phyloP scores from a whole-genome alignment of 2,113 vertebrate genomes.

The Nycticorax nycticorax region DNA sequence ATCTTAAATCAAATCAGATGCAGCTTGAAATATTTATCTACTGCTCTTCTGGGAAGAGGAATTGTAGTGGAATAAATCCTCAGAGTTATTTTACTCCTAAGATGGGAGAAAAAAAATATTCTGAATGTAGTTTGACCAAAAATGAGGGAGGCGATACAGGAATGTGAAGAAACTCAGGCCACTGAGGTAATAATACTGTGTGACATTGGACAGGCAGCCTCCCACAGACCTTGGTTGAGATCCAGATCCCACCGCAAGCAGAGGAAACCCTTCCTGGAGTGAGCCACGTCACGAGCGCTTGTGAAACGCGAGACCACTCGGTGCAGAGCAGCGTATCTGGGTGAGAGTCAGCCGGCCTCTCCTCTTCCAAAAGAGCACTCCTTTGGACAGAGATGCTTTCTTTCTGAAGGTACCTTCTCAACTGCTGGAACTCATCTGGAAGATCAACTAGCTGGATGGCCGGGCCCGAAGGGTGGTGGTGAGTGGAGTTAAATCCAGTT shows the following conservation, averaged over 20 bases:
- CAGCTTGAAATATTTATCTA: slow-evolving; percentile 19
- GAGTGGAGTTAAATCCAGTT: too few relatives aligned
- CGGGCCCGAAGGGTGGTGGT: too few relatives aligned
- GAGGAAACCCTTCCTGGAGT: not conserved
- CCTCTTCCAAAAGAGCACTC: not conserved
- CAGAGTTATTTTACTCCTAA: not conserved
- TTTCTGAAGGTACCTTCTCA: not conserved
- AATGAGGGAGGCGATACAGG: not conserved
- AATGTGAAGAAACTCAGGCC: not conserved
- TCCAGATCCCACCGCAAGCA: not conserved
- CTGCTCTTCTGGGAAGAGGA: slow-evolving; percentile 2
- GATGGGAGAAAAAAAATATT: not conserved
- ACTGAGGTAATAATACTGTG: not conserved
- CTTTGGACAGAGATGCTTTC: not conserved
- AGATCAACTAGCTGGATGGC: too few relatives aligned
- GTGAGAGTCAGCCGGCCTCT: not conserved
- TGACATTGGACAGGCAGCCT: not conserved
- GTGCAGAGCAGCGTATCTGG: not conserved
- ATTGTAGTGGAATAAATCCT: not conserved
- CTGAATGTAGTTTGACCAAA: not conserved
- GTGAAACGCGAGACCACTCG: rapidly evolving
- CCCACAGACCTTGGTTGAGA: not conserved
- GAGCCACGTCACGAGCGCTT: not conserved
- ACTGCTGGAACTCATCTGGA: not conserved
- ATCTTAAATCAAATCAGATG: slow-evolving; percentile 31